Percentiles rank a stretch among this genome's conserved stretches.
These are phyloP conservation scores for Anguilla pacifica DNA, from an alignment of 2,797 vertebrate species.

Conservation along the genomic window DNA sequence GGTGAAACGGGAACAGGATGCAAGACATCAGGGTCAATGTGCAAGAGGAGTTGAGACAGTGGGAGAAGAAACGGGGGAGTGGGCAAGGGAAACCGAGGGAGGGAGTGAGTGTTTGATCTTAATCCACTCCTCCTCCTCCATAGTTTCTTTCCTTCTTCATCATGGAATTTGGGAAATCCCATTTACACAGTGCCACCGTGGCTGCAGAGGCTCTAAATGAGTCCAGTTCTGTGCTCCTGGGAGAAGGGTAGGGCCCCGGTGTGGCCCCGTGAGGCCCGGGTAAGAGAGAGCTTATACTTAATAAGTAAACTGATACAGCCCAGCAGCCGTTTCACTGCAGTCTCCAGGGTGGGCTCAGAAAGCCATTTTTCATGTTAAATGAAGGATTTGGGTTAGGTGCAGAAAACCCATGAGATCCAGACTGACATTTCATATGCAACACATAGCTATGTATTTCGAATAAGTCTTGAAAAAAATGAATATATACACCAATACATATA, in stretches of 20 bases:
- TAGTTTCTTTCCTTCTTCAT: background rate
- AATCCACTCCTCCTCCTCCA: background rate
- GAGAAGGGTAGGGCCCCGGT: background rate
- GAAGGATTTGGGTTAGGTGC: constrained; percentile 82
- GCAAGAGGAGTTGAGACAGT: background rate
- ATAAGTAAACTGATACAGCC: constrained; percentile 74
- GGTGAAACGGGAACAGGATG: background rate
- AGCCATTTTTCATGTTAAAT: constrained; percentile 81
- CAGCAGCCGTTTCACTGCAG: constrained; percentile 65
- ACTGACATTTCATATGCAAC: constrained; percentile 65
- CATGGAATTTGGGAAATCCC: background rate
- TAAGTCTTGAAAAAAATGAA: background rate
- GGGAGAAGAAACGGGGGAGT: background rate
- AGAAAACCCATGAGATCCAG: constrained; percentile 72
- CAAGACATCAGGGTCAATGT: background rate
- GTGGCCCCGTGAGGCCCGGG: constrained; percentile 10
- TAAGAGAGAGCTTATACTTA: constrained; percentile 70
- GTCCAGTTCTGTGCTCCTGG: constrained; percentile 44
- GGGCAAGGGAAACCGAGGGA: background rate
- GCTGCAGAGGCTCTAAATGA: constrained; percentile 56
- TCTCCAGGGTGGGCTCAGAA: constrained; percentile 71
- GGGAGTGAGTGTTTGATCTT: background rate
- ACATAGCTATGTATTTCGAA: constrained; percentile 49
- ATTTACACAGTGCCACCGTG: constrained; percentile 60
- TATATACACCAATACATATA: background rate